Evolutionary conservation across 2,113 vertebrate species (phyloP), one percentile per base, ranked within the genome.

Genomic region (Cebidichthys violaceus): DNA sequence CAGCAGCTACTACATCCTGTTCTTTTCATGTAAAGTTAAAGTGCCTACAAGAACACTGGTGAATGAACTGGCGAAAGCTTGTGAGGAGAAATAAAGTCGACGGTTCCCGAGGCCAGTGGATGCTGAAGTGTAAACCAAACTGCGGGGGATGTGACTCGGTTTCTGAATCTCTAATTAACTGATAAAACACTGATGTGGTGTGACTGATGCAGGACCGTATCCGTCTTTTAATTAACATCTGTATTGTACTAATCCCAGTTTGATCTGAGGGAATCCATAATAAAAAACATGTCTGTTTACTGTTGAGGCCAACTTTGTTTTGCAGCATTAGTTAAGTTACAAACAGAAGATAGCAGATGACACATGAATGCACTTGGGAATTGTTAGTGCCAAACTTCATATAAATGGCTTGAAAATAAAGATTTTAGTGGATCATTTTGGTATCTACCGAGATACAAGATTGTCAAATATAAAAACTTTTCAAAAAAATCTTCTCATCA

Each of bases 41-140:
- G 27, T 20, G 22, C 27, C 22, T 41, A 31, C 41, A 47, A 62
- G 13, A 79, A 39, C 4, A 22, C 10, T 41, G 35, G 54, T 29
- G 17, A 59, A 72, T 31, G 24, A 60, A 31, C 54, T 29, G 6
- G 37, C 17, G 22, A 31, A 71, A 15, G 47, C 20, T 15, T 27
- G 50, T 18, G 50, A 22, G 50, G 50, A 43, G 17, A 45, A 73
- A 73, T 60, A 31, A 29, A 72, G 17, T 72, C 35, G 41, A 45
- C 27, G 14, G 5, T 31, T 31, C 18, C 17, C 8, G 24, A 43
- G 39, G 37, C 37, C 35, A 45, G 24, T 31, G 24, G 69, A 39
- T 43, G 54, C 29, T 22, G n/a, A 39, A 39, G 0, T 54, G 20
- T 9, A 54, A 70, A n/a, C 22, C 33, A 55, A 59, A 41, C 35